A percentile compares a stretch with the other conserved stretches of the same genome.
These are phyloP conservation scores for Copidosoma aretas DNA, from an alignment of 2,888 invertebrate genomes.

Conservation along the genomic window DNA sequence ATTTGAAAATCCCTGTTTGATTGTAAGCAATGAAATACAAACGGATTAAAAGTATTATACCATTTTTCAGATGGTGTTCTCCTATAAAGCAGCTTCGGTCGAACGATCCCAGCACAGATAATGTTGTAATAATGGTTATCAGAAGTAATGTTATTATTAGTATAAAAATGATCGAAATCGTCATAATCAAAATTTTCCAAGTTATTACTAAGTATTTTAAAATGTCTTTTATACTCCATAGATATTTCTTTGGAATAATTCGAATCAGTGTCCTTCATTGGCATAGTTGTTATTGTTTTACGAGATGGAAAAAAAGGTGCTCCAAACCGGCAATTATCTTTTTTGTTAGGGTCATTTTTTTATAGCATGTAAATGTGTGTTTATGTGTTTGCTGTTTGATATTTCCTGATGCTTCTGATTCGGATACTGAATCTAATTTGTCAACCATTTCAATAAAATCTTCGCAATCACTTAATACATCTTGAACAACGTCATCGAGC, in stretches of 20 bases:
- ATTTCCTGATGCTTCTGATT: too few relatives aligned
- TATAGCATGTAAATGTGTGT: too few relatives aligned
- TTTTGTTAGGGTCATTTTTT: constrained; percentile 13
- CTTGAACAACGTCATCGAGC: constrained; percentile 54
- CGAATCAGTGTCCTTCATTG: constrained; percentile 40
- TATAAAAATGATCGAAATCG: constrained; percentile 43
- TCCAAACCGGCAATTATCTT: constrained; percentile 52
- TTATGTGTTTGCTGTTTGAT: too few relatives aligned
- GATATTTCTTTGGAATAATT: too few relatives aligned
- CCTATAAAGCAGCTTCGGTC: constrained; percentile 44
- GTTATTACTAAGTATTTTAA: constrained; percentile 30
- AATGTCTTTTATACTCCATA: constrained; percentile 28
- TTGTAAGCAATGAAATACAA: constrained; percentile 38
- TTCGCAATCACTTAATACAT: constrained; percentile 41
- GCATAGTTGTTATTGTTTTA: constrained; percentile 45
- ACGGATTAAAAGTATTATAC: constrained; percentile 47
- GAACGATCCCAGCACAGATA: constrained; percentile 42
- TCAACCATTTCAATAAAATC: constrained; percentile 48
- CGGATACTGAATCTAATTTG: constrained; percentile 46
- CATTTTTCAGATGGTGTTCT: constrained; percentile 25
- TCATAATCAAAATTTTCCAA: constrained; percentile 40
- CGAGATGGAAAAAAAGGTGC: constrained; percentile 44
- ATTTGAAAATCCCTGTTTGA: constrained; percentile 43
- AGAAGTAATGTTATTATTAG: constrained; percentile 43
- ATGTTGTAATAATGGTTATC: constrained; percentile 48